Evolutionary conservation across 2,888 invertebrate genomes (phyloP), one percentile per base, ranked within the genome.

Genomic region (Oligia fasciuncula): DNA sequence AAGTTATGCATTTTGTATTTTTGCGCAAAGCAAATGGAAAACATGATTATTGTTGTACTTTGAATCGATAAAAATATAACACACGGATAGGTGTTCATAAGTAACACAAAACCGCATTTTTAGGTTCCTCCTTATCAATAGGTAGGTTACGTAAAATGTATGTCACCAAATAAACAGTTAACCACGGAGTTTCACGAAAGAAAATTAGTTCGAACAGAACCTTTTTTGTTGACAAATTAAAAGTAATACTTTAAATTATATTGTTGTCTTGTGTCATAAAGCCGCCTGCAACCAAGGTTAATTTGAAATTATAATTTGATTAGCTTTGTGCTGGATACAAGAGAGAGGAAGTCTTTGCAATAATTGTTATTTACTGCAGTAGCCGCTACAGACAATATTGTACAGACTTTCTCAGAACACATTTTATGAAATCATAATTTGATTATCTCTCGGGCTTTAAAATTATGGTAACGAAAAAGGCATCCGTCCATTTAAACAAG

Each of bases 381-480:
- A 87, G 85, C 87, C 79, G 86, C 86, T 85, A 87, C 85, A 84
- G 88, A 88, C 85, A 91, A 90, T 84, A 87, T 88, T 85, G 88
- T 73, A 77, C 72, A 68, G 51, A 60, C 73, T 83, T 83, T 85
- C 85, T 87, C 63, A 83, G 77, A 89, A 88, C 87, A 87, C 87
- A 89, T 91, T 92, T 92, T 84, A 90, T 90, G 89, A 92, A 93
- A 94, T 92, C 91, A 91, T 94, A 94, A 94, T 95, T 95, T 93
- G 93, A 94, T 95, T 93, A 94, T 92, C 90, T 91, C 90, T 92
- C 85, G 82, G 85, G 86, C 86, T 88, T 91, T 89, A 87, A 93
- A 94, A 94, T 91, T 94, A 94, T 93, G 93, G 87, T 93, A 94
- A 94, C 90, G 92, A 93, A 94, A 94, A 92, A 93, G 93, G 91